A percentile compares a stretch with the other conserved stretches of the same genome.
Evolutionary conservation across 2,113 vertebrate genomes (phyloP).

Genomic region (Thymallus thymallus): DNA sequence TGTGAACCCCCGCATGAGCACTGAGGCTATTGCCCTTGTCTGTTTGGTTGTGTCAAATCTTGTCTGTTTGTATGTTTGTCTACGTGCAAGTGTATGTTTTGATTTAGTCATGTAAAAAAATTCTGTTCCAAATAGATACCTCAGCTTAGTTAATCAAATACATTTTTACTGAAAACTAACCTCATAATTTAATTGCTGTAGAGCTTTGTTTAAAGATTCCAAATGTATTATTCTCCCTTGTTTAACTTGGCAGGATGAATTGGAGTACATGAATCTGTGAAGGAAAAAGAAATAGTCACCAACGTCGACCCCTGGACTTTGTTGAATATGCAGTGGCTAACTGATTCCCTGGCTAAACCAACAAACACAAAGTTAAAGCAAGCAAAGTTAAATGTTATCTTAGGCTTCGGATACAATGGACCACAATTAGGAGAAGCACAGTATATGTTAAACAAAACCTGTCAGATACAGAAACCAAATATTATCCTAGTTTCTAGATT

Average conservation of each 20-base stretch:
- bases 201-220: conserved; percentile 53
- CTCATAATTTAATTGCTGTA: conserved; percentile 34
- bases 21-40: background rate
- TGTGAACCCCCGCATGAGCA: conserved; percentile 13
- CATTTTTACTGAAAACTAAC: conserved; percentile 41
- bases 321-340: conserved; percentile 48
- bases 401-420: conserved; percentile 46
- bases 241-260: conserved; percentile 60
- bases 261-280: conserved; percentile 43
- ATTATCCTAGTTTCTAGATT: conserved; percentile 38
- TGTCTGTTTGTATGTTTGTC: conserved; percentile 25
- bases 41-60: background rate
- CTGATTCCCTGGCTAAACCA: conserved; percentile 53
- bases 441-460: conserved; percentile 40
- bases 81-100: conserved; percentile 42
- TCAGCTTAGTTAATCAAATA: conserved; percentile 22
- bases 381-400: conserved; percentile 59
- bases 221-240: conserved; percentile 61
- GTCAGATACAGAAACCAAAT: conserved; percentile 46
- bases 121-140: conserved; percentile 31
- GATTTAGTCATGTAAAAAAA: conserved; percentile 45
- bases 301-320: conserved; percentile 44
- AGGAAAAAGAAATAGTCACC: conserved; percentile 44
- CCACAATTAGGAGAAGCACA: conserved; percentile 47
- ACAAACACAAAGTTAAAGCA: conserved; percentile 58